Base-by-base conservation (phyloP, 2,797 vertebrate genomes). In the Myotis myotis region DNA sequence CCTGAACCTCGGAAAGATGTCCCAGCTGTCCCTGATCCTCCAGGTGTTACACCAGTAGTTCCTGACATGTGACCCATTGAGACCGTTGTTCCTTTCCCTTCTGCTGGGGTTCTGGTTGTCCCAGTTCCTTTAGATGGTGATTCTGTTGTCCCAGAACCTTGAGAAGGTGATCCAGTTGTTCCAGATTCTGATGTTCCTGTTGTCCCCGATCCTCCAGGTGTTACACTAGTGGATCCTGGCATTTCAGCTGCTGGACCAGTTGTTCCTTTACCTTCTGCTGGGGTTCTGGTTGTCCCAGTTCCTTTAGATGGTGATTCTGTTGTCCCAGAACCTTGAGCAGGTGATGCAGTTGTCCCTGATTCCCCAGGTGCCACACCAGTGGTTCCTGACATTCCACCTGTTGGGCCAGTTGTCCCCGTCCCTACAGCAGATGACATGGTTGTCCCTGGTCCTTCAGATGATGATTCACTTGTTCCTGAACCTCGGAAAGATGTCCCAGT, bases 191-290 rank as follows among this genome's bases (percentile, higher is more conserved):
- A 44, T 8, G 7, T 44, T 44, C 44, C 44, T 11, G 44, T 44
- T 44, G 9, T 44, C 3, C 53, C 8, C 19, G 20, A 11, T 2
- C 0, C 1, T 0, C 0, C 28, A 49, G 55, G 7, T 0, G 22
- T 9, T 20, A 11, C 6, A 8, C 20, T 33, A 16, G 25, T 19
- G 0, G 10, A 0, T 6, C 20, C 7, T 38, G 68, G 23, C 2
- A 9, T 16, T 4, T 1, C 0, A 22, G 0, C 6, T 12, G 4
- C 49, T 49, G 47, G 11, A 15, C 17, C 1, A n/a, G 28, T 25
- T 38, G 4, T 4, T 0, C 2, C 44, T 3, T 13, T 44, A 5
- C 0, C 0, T 17, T 0, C 38, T 13, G 10, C 9, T 22, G 64
- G 4, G 8, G 28, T 8, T 41, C 36, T 22, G 13, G 10, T 70